Evolutionary conservation across 37 sponge, comb jelly and placozoan species (phyloP).

Genomic region (Axinella damicornis): DNA sequence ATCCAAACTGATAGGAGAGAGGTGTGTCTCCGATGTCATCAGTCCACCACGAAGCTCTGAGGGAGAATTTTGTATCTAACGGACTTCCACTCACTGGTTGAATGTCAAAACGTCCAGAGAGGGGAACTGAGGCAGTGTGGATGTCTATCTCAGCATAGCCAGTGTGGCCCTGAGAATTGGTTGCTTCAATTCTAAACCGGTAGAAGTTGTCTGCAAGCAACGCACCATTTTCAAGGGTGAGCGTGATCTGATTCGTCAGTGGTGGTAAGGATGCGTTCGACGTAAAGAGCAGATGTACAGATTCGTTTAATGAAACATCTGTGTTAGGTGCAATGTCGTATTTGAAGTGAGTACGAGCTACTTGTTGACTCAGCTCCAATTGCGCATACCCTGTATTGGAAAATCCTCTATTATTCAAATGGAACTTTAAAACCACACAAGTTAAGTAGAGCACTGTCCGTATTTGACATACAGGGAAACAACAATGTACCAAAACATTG

Average conservation of each 20-base stretch:
- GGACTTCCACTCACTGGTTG: slow-evolving; percentile 8
- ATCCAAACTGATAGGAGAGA: slow-evolving; percentile 64
- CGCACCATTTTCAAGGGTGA: not conserved
- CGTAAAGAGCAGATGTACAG: slow-evolving; percentile 1
- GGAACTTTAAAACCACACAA: too few species aligned
- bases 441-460: too few species aligned
- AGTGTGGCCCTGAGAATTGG: not conserved
- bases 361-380: not conserved
- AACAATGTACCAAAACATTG: too few species aligned
- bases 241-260: slow-evolving; percentile 11
- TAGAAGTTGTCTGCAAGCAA: slow-evolving; percentile 46
- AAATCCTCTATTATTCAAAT: too few species aligned
- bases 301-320: not conserved
- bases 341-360: not conserved
- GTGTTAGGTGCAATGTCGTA: not conserved
- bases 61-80: slow-evolving; percentile 15
- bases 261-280: too few species aligned
- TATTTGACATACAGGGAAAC: too few species aligned
- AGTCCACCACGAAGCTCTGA: slow-evolving; percentile 45
- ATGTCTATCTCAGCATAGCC: slow-evolving; percentile 35
- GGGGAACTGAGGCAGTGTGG: slow-evolving; percentile 7
- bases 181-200: slow-evolving; percentile 16
- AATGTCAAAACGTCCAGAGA: slow-evolving; percentile 27
- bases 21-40: slow-evolving; percentile 48
- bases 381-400: slow-evolving; percentile 26